A percentile compares a stretch with the other conserved stretches of the same genome.
phyloP scores from a whole-genome alignment of 2,888 invertebrate species.

The Pyrocoelia pectoralis region DNA sequence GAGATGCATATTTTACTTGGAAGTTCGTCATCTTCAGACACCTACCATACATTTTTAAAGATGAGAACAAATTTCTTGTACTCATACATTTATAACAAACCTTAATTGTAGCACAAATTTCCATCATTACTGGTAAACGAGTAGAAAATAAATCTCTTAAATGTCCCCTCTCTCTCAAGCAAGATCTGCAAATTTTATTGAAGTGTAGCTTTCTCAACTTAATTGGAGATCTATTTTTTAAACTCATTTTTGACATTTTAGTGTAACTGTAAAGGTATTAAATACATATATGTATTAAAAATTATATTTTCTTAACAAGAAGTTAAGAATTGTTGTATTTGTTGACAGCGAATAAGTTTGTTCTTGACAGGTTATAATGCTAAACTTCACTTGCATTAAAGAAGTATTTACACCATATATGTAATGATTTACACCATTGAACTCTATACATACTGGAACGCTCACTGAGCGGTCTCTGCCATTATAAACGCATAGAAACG shows the following conservation, averaged over 20 bases:
- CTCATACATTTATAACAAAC: conserved; percentile 43
- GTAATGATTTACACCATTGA: too few relatives aligned
- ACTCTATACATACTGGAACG: too few relatives aligned
- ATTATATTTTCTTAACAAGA: too few relatives aligned
- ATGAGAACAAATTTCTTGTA: background rate
- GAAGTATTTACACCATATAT: too few relatives aligned
- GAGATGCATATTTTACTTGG: conserved; percentile 57
- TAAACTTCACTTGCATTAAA: too few relatives aligned
- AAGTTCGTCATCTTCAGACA: conserved; percentile 55
- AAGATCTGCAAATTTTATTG: conserved; percentile 52
- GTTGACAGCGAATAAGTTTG: too few relatives aligned
- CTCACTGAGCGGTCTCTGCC: too few relatives aligned
- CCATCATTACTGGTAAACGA: conserved; percentile 54
- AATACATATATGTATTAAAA: too few relatives aligned
- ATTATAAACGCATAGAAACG: too few relatives aligned
- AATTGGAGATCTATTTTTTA: conserved; percentile 13
- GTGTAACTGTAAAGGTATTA: too few relatives aligned
- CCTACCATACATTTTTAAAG: conserved; percentile 44
- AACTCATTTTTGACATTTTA: conserved; percentile 21
- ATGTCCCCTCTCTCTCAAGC: conserved; percentile 50
- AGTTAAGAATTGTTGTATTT: too few relatives aligned
- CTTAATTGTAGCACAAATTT: conserved; percentile 51
- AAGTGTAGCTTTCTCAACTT: conserved; percentile 36
- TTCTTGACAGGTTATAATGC: too few relatives aligned
- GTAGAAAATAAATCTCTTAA: conserved; percentile 50